Percentiles rank a stretch among this genome's conserved stretches.
These are phyloP conservation scores for Dromius quadrimaculatus DNA, from an alignment of 2,888 invertebrate species.

Conservation along the genomic window DNA sequence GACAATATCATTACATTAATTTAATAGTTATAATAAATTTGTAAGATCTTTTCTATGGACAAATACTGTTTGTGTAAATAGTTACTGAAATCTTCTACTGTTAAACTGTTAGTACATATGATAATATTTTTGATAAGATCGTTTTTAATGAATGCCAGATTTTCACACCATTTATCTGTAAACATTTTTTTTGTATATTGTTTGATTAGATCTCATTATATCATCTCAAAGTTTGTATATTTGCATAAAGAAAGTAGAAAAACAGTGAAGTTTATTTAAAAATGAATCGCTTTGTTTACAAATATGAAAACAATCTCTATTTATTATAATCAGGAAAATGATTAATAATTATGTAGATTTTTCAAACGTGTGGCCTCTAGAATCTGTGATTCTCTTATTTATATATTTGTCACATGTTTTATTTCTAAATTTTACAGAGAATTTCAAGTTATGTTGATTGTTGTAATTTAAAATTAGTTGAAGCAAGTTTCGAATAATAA, in stretches of 20 bases:
- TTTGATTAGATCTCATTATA: constrained; percentile 49
- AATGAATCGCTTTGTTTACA: constrained; percentile 19
- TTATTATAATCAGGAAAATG: constrained; percentile 36
- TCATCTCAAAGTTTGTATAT: constrained; percentile 40
- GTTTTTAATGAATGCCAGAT: constrained; percentile 42
- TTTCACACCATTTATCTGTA: constrained; percentile 45
- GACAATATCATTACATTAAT: constrained; percentile 49
- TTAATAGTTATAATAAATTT: constrained; percentile 45
- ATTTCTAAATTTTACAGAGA: constrained; percentile 26
- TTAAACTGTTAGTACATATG: constrained; percentile 44
- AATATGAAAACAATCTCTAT: constrained; percentile 25
- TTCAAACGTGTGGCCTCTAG: constrained; percentile 42
- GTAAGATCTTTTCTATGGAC: constrained; percentile 39
- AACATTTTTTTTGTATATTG: constrained; percentile 46
- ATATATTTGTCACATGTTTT: constrained; percentile 46
- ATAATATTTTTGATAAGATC: constrained; percentile 46
- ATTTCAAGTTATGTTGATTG: constrained; percentile 30
- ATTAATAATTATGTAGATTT: constrained; percentile 19
- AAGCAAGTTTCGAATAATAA: constrained; percentile 46
- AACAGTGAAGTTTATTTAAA: no score
- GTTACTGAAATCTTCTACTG: constrained; percentile 41
- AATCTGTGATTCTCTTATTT: constrained; percentile 51
- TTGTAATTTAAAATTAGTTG: constrained; percentile 47
- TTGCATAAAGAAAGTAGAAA: constrained; percentile 23
- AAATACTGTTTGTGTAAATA: constrained; percentile 39